phyloP scores from a whole-genome alignment of 2,888 invertebrate species.

The Epinotia demarniana region DNA sequence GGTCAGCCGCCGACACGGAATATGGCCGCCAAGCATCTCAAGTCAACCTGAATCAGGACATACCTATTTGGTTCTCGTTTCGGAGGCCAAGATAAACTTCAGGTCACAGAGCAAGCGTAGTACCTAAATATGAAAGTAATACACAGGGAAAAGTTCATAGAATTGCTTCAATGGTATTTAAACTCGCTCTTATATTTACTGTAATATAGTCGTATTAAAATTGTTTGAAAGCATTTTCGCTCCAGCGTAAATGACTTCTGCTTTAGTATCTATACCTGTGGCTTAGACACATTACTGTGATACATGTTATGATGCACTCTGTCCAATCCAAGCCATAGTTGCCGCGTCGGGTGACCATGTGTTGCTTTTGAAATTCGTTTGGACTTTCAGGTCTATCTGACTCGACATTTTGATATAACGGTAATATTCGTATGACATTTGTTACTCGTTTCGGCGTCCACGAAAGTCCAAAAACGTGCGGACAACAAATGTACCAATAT shows the following conservation, averaged over 20 bases:
- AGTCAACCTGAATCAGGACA: no score
- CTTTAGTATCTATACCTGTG: constrained; percentile 1
- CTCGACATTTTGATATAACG: neutral
- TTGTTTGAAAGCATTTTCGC: neutral
- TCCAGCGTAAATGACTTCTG: neutral
- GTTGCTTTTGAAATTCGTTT: neutral
- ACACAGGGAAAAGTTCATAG: no score
- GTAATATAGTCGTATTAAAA: no score
- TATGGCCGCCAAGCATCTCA: no score
- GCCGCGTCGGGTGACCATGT: constrained; percentile 23
- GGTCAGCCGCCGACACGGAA: no score
- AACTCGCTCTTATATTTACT: no score
- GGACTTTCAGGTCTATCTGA: neutral
- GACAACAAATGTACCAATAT: neutral
- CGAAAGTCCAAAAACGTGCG: neutral
- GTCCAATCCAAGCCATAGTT: constrained; percentile 10
- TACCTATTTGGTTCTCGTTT: no score
- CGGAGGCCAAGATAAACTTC: no score
- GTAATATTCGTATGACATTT: neutral
- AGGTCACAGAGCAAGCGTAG: no score
- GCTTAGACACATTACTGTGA: constrained; percentile 28
- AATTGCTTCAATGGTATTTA: no score
- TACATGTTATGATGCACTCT: constrained; percentile 33
- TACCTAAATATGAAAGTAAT: no score
- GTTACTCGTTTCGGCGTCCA: neutral